Percentiles rank a stretch among this genome's conserved stretches.
phyloP scores from a whole-genome alignment of 2,888 invertebrate genomes.

The Drosophila crucigera region DNA sequence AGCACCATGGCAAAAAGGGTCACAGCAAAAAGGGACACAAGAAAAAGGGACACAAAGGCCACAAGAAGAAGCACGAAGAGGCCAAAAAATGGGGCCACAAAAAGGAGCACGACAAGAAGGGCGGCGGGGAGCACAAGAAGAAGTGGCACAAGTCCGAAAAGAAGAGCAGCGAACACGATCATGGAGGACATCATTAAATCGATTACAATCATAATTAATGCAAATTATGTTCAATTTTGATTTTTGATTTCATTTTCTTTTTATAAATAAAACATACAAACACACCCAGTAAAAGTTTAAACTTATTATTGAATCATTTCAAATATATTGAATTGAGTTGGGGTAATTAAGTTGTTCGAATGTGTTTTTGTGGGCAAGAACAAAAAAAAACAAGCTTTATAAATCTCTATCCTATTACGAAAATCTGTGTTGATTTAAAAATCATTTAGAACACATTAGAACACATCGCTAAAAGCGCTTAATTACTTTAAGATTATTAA shows the following conservation, averaged over 20 bases:
- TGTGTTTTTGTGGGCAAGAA: neutral
- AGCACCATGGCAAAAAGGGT: slow-evolving; percentile 92
- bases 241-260: neutral
- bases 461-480: no score
- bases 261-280: slow-evolving; percentile 53
- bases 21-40: slow-evolving; percentile 93
- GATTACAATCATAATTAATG: neutral
- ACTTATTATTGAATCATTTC: neutral
- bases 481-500: no score
- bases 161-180: slow-evolving; percentile 83
- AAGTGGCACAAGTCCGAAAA: slow-evolving; percentile 89
- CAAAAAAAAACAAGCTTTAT: neutral
- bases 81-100: slow-evolving; percentile 91
- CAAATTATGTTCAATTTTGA: neutral
- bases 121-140: slow-evolving; percentile 92
- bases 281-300: slow-evolving; percentile 43
- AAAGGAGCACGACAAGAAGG: slow-evolving; percentile 92
- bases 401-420: neutral
- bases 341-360: neutral
- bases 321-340: neutral
- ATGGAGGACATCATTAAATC: slow-evolving; percentile 58
- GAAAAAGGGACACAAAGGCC: slow-evolving; percentile 92
- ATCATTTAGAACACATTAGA: no score
- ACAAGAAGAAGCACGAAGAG: slow-evolving; percentile 92
- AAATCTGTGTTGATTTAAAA: no score